Evolutionary conservation across 2,113 vertebrate genomes (phyloP).

Genomic region (Ameiurus melas): DNA sequence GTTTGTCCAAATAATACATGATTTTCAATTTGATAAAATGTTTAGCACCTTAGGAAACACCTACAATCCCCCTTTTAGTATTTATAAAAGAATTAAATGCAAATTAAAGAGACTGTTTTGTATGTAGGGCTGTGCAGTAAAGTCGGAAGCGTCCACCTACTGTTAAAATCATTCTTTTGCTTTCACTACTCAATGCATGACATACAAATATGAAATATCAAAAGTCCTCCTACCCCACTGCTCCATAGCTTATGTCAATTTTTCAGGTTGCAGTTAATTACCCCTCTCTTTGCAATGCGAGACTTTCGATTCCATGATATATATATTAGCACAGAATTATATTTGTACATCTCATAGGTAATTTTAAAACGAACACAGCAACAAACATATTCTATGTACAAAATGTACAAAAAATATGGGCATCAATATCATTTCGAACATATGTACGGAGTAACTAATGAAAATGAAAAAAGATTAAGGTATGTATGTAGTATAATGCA

Average conservation of each 20-base stretch:
- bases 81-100: constrained; percentile 66
- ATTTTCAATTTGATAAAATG: constrained; percentile 92
- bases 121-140: constrained; percentile 84
- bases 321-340: constrained; percentile 81
- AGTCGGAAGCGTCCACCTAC: constrained; percentile 69
- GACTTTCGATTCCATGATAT: constrained; percentile 69
- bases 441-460: constrained; percentile 51
- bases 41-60: constrained; percentile 96
- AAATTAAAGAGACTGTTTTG: constrained; percentile 57
- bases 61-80: constrained; percentile 78
- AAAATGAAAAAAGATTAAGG: constrained; percentile 52
- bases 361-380: constrained; percentile 65
- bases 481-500: constrained; percentile 51
- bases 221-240: constrained; percentile 63
- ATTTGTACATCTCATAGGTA: constrained; percentile 75
- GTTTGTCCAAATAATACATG: constrained; percentile 84
- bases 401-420: constrained; percentile 72
- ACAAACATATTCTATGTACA: constrained; percentile 75
- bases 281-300: constrained; percentile 61
- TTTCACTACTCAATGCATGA: constrained; percentile 39
- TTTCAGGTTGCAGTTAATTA: constrained; percentile 59
- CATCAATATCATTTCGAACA: constrained; percentile 50
- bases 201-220: constrained; percentile 61
- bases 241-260: constrained; percentile 69
- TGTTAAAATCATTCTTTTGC: constrained; percentile 61